Conservation (phyloP, 2,888 invertebrate genomes). For the Dryococelus australis region DNA sequence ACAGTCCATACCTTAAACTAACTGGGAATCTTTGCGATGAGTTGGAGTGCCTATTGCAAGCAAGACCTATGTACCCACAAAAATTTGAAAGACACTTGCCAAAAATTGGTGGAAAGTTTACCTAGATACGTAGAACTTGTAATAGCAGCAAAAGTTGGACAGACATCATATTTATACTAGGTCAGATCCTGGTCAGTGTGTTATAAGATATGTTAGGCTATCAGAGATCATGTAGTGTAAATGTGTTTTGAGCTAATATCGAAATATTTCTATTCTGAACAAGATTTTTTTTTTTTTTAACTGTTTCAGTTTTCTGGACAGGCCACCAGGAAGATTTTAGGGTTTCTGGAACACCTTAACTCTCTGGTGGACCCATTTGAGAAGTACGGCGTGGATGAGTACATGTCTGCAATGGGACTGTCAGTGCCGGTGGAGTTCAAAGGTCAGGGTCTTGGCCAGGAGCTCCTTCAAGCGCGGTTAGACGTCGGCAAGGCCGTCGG, state of each 20-base stretch:
- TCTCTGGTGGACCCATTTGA: conserved; percentile 53
- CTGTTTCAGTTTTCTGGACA: neutral
- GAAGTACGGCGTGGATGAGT: conserved; percentile 58
- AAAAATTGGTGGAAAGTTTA: too few species aligned
- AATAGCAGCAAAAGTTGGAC: too few species aligned
- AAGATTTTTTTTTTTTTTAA: neutral
- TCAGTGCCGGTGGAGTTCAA: conserved; percentile 61
- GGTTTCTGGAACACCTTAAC: neutral
- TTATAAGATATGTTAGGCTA: neutral
- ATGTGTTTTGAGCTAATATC: neutral
- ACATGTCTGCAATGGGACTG: conserved; percentile 61
- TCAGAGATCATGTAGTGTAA: too few species aligned
- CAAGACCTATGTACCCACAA: too few species aligned
- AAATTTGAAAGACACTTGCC: too few species aligned
- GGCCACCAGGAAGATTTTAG: neutral
- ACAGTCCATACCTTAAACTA: too few species aligned
- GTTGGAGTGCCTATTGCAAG: too few species aligned
- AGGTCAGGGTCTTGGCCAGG: conserved; percentile 60
- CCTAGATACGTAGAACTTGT: too few species aligned
- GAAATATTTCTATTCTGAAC: neutral
- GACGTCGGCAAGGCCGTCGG: conserved; percentile 37
- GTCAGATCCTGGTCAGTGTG: neutral
- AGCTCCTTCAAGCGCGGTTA: conserved; percentile 60
- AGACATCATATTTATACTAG: too few species aligned
- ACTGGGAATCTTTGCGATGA: too few species aligned